phyloP scores from a whole-genome alignment of 2,113 vertebrate genomes.

The Gopherus evgoodei region DNA sequence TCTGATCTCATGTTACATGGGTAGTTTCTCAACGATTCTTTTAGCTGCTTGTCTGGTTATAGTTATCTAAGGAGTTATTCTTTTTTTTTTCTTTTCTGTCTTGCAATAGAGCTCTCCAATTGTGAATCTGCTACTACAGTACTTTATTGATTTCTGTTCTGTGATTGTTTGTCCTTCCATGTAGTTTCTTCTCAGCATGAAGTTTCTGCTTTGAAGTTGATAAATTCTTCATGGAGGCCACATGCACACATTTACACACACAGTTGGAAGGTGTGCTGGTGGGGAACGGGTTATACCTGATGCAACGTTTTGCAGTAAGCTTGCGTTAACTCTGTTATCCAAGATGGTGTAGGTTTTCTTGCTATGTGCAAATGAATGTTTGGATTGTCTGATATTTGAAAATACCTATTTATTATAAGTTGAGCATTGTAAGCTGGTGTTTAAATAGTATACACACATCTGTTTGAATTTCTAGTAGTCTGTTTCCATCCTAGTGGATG shows the following conservation, averaged over 20 bases:
- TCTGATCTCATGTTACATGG: not conserved
- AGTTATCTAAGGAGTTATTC: not conserved
- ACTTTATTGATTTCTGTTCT: slow-evolving; percentile 63
- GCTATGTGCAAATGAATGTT: slow-evolving; percentile 39
- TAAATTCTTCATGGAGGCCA: slow-evolving; percentile 47
- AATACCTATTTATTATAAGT: slow-evolving; percentile 56
- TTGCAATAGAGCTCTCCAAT: not conserved
- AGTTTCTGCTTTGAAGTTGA: slow-evolving; percentile 60
- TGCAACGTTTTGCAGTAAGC: slow-evolving; percentile 41
- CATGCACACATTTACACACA: not conserved
- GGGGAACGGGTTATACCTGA: slow-evolving; percentile 20
- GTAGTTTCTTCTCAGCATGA: slow-evolving; percentile 34
- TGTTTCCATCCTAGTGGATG: slow-evolving; percentile 35
- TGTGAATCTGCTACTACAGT: slow-evolving; percentile 23
- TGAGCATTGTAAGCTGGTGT: slow-evolving; percentile 48
- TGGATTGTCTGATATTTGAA: slow-evolving; percentile 73
- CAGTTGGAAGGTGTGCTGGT: not conserved
- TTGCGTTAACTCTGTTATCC: slow-evolving; percentile 35
- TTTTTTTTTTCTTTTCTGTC: not conserved
- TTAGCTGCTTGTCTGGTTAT: not conserved
- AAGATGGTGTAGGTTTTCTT: slow-evolving; percentile 41
- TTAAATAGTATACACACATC: slow-evolving; percentile 34
- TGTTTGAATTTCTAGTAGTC: slow-evolving; percentile 48
- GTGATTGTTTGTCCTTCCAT: slow-evolving; percentile 70
- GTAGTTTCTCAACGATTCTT: not conserved